Evolutionary conservation across 2,888 invertebrate species (phyloP).

Genomic region (Thymelicus sylvestris): DNA sequence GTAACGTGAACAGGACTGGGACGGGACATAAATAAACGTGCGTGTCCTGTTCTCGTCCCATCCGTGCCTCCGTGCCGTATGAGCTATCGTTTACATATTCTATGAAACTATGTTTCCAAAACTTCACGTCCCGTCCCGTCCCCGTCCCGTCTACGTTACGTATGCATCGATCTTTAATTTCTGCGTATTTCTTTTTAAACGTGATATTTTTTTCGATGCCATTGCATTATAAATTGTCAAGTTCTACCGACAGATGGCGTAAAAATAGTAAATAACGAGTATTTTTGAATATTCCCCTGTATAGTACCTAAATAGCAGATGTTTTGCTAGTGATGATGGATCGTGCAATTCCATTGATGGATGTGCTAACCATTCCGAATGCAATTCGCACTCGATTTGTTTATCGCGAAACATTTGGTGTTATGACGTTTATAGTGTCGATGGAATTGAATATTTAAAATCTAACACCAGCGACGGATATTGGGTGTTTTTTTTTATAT

Average conservation of each 20-base stretch:
- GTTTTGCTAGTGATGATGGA: constrained; percentile 30
- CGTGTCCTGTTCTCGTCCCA: no score
- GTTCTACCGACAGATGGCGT: constrained; percentile 9
- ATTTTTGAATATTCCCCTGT: constrained; percentile 14
- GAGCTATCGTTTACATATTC: no score
- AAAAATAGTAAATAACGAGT: constrained; percentile 12
- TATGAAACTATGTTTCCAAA: no score
- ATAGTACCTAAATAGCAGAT: constrained; percentile 16
- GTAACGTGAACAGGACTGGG: no score
- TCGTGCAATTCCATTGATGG: constrained; percentile 27
- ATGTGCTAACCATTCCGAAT: constrained; percentile 29
- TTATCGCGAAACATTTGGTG: constrained; percentile 23
- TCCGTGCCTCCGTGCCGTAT: no score
- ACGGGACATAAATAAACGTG: no score
- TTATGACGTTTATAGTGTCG: constrained; percentile 26
- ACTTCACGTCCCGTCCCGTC: no score
- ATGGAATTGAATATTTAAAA: constrained; percentile 46
- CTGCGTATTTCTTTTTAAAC: no score
- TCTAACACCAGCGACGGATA: neutral
- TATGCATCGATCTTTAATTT: no score
- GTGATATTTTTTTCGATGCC: neutral
- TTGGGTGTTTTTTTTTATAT: neutral
- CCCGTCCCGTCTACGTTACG: no score
- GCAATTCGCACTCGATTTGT: constrained; percentile 30
- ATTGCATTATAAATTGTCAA: neutral